Evolutionary conservation across 2,113 vertebrate genomes (phyloP), one percentile per base, ranked within the genome.

Genomic region (Scortum barcoo): DNA sequence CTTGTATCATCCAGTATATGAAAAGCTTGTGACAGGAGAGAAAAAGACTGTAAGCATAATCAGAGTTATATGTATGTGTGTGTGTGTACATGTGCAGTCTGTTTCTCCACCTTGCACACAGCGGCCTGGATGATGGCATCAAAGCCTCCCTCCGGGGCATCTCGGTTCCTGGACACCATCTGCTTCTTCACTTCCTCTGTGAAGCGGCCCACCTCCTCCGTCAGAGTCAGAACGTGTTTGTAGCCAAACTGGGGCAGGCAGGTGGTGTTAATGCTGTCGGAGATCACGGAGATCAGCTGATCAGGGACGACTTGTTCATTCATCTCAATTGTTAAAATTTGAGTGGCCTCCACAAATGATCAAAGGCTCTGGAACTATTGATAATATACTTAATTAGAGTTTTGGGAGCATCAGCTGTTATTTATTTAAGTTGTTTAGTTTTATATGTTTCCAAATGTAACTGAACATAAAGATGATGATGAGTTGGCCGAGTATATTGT

Each of bases 101-200:
- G 30, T 20, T 9, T 20, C 48, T 76, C 36, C 90, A 99, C 98
- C 51, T 97, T 96, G 26, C 98, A 99, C 83, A 99, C 98, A 0
- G 97, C 96, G 19, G 97, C 98, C 93, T 99, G 98, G 80, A 99
- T 96, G 93, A 99, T 98, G 76, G 98, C 98, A 81, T 99, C 98
- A 0, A 99, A 99, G 65, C 98, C 98, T 0, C 98, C 98, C 86
- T 99, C 98, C 0, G 98, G 98, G 0, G 98, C 96, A 0, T 99
- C 98, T 0, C 97, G 95, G 93, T 99, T 99, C 73, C 98, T 95
- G 2, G 98, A 99, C 76, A 99, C 97, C 0, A 78, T 96, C 94
- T 99, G 98, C 83, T 97, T 99, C 89, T 76, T 95, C 83, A 99
- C 98, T 74, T 99, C 98, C 88, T 99, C 97, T 0, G 99, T 99